Percentiles rank a stretch among this genome's conserved stretches.
phyloP scores from a whole-genome alignment of 2,113 vertebrate species.

The Ellobius talpinus region DNA sequence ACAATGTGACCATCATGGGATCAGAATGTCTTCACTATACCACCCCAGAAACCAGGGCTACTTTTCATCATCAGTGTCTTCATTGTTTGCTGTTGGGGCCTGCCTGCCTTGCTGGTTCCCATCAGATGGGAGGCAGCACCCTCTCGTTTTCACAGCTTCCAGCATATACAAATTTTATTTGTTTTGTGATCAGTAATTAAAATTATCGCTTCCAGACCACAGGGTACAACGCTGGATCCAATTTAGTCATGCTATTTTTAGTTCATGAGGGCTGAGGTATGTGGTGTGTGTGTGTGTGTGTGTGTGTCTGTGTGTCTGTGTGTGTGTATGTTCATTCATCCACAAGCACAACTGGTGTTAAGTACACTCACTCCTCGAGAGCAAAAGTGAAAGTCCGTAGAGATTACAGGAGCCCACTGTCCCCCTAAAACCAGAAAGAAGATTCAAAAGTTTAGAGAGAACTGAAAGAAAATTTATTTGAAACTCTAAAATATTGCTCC shows the following conservation, averaged over 20 bases:
- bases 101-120: background rate
- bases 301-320: background rate
- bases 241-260: constrained; percentile 55
- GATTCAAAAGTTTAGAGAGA: background rate
- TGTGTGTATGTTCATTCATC: background rate
- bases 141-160: constrained; percentile 50
- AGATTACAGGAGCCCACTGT: background rate
- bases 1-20: background rate
- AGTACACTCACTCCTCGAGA: background rate
- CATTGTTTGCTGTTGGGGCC: constrained; percentile 4
- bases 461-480: constrained; percentile 3
- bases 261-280: constrained; percentile 11
- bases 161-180: constrained; percentile 61
- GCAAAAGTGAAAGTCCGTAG: background rate
- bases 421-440: background rate
- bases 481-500: constrained; percentile 20
- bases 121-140: constrained; percentile 58
- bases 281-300: background rate
- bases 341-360: background rate
- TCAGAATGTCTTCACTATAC: background rate
- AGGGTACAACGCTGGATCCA: constrained; percentile 52
- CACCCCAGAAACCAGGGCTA: background rate
- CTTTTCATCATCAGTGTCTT: background rate
- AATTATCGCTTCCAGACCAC: constrained; percentile 66
- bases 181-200: constrained; percentile 71